Base-by-base conservation (phyloP, 1,140 invertebrate species). In the Zaprionus nigranus region DNA sequence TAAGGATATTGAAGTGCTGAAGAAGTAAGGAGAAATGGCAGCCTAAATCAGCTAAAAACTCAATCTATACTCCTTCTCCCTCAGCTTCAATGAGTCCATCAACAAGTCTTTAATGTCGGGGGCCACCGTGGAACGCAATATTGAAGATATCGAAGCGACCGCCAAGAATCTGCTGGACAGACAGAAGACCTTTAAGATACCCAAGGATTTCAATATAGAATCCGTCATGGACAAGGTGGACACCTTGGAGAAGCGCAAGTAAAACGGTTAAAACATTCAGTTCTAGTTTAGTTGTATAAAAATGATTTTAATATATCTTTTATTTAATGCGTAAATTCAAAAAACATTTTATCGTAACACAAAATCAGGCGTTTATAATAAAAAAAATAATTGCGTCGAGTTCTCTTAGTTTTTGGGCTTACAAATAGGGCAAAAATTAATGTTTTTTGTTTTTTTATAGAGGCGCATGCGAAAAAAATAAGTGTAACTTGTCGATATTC, bases 281-380 rank as follows among this genome's bases (percentile, higher is more conserved):
- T 17, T 9, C 9, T 46, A 64, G 49, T 51, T 58, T 53, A 40
- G n/a, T 84, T 88, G 78, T 87, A 79, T 84, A 90, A 77, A 85
- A 85, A 90, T 85, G 66, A 73, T 79, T 85, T 82, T 79, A 79
- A 73, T 88, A 67, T 73, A 63, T 74, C 34, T 77, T 67, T 78
- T 90, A 90, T 90, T 90, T 82, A 83, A 76, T 85, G 69, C 77
- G 65, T 85, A 82, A 61, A 90, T 87, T 78, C 73, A 79, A 83
- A 79, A 84, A 83, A 81, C 68, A 80, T 64, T 83, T 88, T 81
- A 75, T 64, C 74, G 75, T 81, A 84, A 87, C 64, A 88, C 68
- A 87, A 82, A 87, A 79, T 88, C 65, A 73, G 81, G 71, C 67
- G 78, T 78, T 84, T 62, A 67, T 54, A 54, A 30, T 17, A 36